phyloP scores from a whole-genome alignment of 1,140 invertebrate genomes.

The Drosophila busckii region DNA sequence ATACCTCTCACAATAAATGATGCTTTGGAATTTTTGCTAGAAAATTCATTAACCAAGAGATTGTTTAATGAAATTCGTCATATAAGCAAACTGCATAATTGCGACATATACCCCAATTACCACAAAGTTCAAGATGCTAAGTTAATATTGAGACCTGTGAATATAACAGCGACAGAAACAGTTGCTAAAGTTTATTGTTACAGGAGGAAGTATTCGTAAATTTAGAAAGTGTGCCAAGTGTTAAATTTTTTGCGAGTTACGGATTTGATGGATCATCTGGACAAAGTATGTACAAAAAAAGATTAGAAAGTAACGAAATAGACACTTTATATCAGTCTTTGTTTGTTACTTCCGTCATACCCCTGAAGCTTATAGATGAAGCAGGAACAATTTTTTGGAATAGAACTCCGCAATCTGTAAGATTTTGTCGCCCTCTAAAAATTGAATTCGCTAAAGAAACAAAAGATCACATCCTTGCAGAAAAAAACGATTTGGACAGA shows the following conservation, averaged over 20 bases:
- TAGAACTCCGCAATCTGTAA: not conserved
- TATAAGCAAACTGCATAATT: conserved; percentile 2
- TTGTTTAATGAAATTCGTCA: not conserved
- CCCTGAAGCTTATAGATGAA: not conserved
- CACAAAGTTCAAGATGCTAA: conserved; percentile 1
- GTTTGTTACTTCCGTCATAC: not conserved
- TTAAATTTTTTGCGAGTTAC: conserved; percentile 2
- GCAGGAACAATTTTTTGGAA: not conserved
- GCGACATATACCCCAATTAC: conserved; percentile 3
- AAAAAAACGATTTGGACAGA: not conserved
- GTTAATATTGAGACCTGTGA: not conserved
- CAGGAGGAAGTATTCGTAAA: conserved; percentile 5
- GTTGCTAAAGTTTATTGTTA: too few relatives aligned
- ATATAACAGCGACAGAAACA: too few relatives aligned
- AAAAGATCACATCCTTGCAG: not conserved
- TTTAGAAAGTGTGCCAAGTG: conserved; percentile 5
- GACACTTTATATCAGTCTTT: too few relatives aligned
- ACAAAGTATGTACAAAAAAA: not conserved
- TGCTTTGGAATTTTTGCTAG: conserved; percentile 3
- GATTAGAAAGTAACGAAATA: not conserved
- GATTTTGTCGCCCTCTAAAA: conserved; percentile 3
- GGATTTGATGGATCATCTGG: conserved; percentile 6
- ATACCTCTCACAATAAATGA: too few relatives aligned
- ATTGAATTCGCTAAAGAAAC: conserved; percentile 2
- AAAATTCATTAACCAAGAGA: conserved; percentile 5